Evolutionary conservation across 2,797 vertebrate genomes (phyloP).

Genomic region (Centropyge bicolor): DNA sequence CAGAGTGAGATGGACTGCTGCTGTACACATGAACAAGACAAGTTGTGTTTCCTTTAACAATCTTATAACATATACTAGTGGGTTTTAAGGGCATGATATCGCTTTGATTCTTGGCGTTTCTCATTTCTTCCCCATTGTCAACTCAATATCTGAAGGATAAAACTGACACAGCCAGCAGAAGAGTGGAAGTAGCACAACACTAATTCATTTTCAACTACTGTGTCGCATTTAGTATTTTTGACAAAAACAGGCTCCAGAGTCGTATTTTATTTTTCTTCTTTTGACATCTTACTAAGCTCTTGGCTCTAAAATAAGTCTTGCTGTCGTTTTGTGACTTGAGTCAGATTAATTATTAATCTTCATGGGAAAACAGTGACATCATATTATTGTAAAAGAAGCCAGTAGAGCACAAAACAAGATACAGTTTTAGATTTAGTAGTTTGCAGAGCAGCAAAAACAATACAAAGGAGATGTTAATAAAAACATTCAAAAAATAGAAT

Average conservation of each 20-base stretch:
- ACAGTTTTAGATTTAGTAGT: too few species aligned
- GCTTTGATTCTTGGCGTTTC: neutral
- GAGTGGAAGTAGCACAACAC: neutral
- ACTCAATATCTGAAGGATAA: neutral
- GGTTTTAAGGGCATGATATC: neutral
- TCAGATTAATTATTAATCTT: too few species aligned
- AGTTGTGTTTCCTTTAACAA: neutral
- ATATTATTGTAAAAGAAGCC: neutral
- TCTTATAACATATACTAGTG: neutral
- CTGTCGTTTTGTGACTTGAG: neutral
- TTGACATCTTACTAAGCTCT: neutral
- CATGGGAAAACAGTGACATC: neutral
- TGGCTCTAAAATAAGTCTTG: neutral
- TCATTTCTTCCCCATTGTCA: neutral
- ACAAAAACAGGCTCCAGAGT: neutral
- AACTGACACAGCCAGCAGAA: neutral
- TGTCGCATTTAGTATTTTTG: neutral
- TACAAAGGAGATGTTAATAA: neutral
- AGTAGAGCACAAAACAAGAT: neutral
- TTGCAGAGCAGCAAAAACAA: too few species aligned
- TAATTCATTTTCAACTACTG: neutral
- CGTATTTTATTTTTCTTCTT: neutral
- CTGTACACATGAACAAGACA: neutral
- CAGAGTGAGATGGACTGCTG: neutral
- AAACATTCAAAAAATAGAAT: neutral